Evolutionary conservation across 2,113 vertebrate species (phyloP).

Genomic region (Pelobates fuscus): DNA sequence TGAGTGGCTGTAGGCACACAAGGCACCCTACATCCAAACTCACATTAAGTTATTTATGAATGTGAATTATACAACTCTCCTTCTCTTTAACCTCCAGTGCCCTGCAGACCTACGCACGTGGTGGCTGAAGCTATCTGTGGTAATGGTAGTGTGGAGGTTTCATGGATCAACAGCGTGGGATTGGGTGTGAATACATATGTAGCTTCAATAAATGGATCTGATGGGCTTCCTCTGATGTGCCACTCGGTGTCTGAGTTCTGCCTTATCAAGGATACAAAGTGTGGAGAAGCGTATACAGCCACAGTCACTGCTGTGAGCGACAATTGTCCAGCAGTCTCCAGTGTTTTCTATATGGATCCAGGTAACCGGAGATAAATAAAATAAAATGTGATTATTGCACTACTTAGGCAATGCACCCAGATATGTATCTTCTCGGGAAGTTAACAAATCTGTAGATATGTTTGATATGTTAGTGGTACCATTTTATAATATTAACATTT

Average conservation of each 20-base stretch:
- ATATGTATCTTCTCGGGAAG: too few species aligned
- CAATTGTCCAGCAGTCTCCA: constrained; percentile 1
- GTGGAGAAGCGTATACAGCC: constrained; percentile 15
- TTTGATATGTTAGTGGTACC: too few species aligned
- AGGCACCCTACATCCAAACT: too few species aligned
- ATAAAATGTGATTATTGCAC: not conserved
- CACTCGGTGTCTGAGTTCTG: constrained; percentile 16
- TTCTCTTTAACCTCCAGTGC: constrained; percentile 9
- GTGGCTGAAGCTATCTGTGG: not conserved
- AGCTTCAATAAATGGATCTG: not conserved
- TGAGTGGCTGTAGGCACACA: too few species aligned
- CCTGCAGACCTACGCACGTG: constrained; percentile 18
- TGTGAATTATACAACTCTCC: not conserved
- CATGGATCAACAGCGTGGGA: constrained; percentile 18
- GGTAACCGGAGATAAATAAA: constrained; percentile 8
- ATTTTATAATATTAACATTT: too few species aligned
- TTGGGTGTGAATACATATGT: constrained; percentile 10
- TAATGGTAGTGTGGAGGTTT: constrained; percentile 13
- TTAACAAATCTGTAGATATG: too few species aligned
- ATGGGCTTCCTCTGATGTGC: not conserved
- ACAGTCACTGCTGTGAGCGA: constrained; percentile 26
- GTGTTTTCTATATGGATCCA: not conserved
- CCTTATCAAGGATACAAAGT: not conserved
- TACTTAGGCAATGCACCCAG: too few species aligned
- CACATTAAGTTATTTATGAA: not conserved